Percentiles rank a stretch among this genome's conserved stretches.
Evolutionary conservation across 2,797 vertebrate species (phyloP).

Genomic region (Melanotaenia trifasciata): DNA sequence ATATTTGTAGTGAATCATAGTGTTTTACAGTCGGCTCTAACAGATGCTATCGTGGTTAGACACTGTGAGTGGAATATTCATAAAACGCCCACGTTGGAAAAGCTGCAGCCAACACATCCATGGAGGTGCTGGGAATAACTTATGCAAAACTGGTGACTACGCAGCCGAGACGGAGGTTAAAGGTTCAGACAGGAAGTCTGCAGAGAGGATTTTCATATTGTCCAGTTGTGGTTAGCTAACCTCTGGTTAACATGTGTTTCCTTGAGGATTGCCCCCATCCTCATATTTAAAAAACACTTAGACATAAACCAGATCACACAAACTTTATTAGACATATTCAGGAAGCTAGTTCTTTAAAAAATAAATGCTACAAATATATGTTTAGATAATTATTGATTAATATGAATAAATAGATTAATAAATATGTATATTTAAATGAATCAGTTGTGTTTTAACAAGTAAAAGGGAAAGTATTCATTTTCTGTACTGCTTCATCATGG

Average conservation of each 20-base stretch:
- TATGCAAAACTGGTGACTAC: background rate
- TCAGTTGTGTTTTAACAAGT: background rate
- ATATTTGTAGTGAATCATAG: background rate
- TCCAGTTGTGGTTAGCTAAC: background rate
- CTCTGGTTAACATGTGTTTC: background rate
- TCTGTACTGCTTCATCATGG: too few relatives aligned
- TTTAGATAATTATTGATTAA: too few relatives aligned
- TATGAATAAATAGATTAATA: too few relatives aligned
- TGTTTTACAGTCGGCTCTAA: slow-evolving; percentile 5
- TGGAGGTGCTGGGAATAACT: background rate
- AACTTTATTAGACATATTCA: background rate
- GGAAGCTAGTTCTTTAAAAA: background rate
- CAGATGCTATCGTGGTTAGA: slow-evolving; percentile 25
- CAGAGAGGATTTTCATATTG: background rate
- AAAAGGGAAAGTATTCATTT: too few relatives aligned
- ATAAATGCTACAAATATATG: background rate
- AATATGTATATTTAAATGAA: too few relatives aligned
- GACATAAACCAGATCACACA: background rate
- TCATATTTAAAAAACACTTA: background rate
- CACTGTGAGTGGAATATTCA: slow-evolving; percentile 34
- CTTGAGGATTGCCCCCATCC: background rate
- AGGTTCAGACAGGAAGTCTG: background rate
- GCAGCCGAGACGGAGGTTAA: background rate
- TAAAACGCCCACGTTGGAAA: slow-evolving; percentile 32
- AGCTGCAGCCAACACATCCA: background rate